Evolutionary conservation across 2,113 vertebrate species (phyloP), one percentile per base, ranked within the genome.

Genomic region (crab-eating macaque (Macaca fascicularis)): DNA sequence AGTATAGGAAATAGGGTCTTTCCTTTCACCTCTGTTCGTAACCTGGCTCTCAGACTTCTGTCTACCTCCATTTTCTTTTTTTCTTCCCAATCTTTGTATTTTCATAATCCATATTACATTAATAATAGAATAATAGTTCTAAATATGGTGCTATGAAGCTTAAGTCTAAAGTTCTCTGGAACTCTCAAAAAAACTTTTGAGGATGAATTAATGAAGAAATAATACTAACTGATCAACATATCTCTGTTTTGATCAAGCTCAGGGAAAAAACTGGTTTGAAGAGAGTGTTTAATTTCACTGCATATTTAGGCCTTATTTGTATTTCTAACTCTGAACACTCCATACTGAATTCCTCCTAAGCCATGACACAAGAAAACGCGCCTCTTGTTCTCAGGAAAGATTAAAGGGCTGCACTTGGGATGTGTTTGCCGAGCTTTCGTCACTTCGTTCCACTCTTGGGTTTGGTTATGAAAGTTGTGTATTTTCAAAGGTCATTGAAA

Each of bases 301-400:
- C 90, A 45, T 82, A 64, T 84, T 89, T 94, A 79, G 45, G 70
- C 83, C 59, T 96, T 93, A 86, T 94, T 97, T 97, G 88, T 96
- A 55, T 90, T 97, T 95, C 93, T 92, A 96, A 88, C 93, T 74
- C 55, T 89, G 95, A 96, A 92, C 84, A 86, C 67, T 82, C 48
- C 92, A 92, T 93, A 83, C 93, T 43, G 81, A 84, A 94, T 97
- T 90, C 96, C 82, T 92, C 79, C 72, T 52, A 90, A 92, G 90
- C 64, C 43, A 78, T 57, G 90, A 91, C 90, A 64, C 52, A 55
- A 94, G 86, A 97, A 96, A 96, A 93, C 43, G 38, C 6, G 0
- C 94, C 96, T 97, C 97, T 92, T 61, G 72, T 92, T 85, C 96
- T 95, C 59, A 87, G 92, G n/a, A 85, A n/a, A 85, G 95, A 97